Evolutionary conservation across 1,140 invertebrate species (phyloP), one percentile per base, ranked within the genome.

Genomic region (Drosophila ogumai): DNA sequence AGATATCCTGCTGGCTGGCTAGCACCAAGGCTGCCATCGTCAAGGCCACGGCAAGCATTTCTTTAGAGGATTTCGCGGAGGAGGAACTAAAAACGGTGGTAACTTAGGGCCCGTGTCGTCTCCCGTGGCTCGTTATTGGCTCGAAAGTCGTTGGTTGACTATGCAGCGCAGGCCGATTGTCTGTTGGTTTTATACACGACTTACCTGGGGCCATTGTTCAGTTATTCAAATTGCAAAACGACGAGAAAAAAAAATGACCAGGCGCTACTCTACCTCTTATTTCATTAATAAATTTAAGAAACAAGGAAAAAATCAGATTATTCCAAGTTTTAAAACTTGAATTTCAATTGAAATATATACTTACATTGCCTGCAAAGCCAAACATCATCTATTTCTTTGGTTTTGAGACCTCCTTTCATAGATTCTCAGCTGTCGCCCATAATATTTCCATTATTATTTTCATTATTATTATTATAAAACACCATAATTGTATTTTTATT

Each of bases 41-140:
- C 56, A 71, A 41, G 40, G 80, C 58, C 56, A 47, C 19, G 6
- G 63, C 38, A 38, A 73, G 54, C 85, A 88, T 90, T 22, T 28
- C 25, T 28, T 28, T 28, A 6, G 25, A 28, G 6, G 25, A 28
- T 28, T 28, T 28, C 25, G 5, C 6, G 6, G 25, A 28, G 6
- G 25, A 28, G 25, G 25, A 6, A 31, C 73, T 68, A 55, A 54
- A 73, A 68, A 52, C 28, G 17, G 13, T 4, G 44, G 44, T 25
- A 13, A 54, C 32, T 63, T 6, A 31, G 9, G 6, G 25, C 25
- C 15, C 56, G 60, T 38, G 44, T 64, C 36, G 50, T 41, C 25
- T 43, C 40, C 66, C 36, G 28, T 25, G 58, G 59, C 8, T 76
- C 25, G 55, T 15, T 67, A 43, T 36, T 12, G 32, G 28, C 40